Base-by-base conservation (phyloP, 1,140 invertebrate species). In the Belonocnema kinseyi region DNA sequence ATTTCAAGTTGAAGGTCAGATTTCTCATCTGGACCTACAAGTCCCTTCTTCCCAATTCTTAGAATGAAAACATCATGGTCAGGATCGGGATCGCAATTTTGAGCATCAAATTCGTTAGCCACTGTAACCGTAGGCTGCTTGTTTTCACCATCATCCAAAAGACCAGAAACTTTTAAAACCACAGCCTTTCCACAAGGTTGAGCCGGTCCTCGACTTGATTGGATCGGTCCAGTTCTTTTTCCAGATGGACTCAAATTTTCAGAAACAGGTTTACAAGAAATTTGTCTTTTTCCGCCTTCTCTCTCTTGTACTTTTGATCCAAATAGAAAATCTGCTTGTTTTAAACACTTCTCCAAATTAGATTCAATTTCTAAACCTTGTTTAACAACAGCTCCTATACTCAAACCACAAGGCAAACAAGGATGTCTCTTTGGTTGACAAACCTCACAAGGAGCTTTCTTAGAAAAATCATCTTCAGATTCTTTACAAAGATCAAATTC, bases 1-100 rank as follows among this genome's bases (percentile, higher is more conserved):
- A 92, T 87, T 52, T 91, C 90, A 46, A 92, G 40, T 56, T 92
- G 90, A 54, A 92, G 80, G 26, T 91, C 90, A 0, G 88, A 90
- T 75, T 92, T 92, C 50, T 91, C 90, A 0, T 81, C 87, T 0
- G 83, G 84, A 0, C 88, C 87, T 0, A 91, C 90, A 0, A 92
- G 78, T 0, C 90, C 90, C 50, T 90, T 91, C 50, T 92, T 91
- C 1, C 91, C 90, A 7, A 92, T 91, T 26, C 90, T 81, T 6
- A 91, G 81, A 3, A 92, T 85, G 46, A 92, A 92, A 11, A 91
- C 77, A 76, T 92, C 90, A 52, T 90, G 85, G 0, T 90, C 83
- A 0, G 82, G 79, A 21, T 85, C 80, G 7, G 77, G 33, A 12
- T 8, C 3, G 6, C 80, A 77, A 4, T 73, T 75, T 0, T 79